Evolutionary conservation across 1,140 invertebrate genomes (phyloP), one percentile per base, ranked within the genome.

Genomic region (Aleiodes sp.): DNA sequence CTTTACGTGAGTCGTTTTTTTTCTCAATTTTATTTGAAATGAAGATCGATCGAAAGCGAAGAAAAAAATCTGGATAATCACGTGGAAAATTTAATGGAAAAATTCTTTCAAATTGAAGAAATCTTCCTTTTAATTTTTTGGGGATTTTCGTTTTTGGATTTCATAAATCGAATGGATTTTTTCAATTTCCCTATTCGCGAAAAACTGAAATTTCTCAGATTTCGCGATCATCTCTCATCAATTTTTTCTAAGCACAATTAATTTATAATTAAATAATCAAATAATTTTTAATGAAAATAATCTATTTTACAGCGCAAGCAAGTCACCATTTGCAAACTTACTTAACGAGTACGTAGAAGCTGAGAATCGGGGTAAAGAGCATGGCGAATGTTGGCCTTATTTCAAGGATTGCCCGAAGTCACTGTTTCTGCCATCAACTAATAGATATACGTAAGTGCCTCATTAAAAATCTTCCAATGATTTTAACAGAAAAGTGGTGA

Each of bases 321-420:
- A 92, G 84, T 95, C 94, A 1, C 93, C 93, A 0, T 94, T 91
- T 76, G 87, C 93, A 0, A 83, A 89, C 43, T 79, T 92, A 0
- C 78, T 95, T 24, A 79, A 88, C 4, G 94, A 95, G 75, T 94
- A 95, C 75, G 92, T 94, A 0, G 88, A 91, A 33, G 94, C 94
- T 0, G 93, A 94, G 83, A 89, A 89, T 16, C 89, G 91, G n/a
- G 94, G 94, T n/a, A 87, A 87, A 69, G 86, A 88, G 2, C 87
- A 88, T 14, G 91, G 92, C n/a, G 93, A 95, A 80, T 95, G 94
- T 80, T 94, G 92, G 90, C 92, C 92, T 2, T 95, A 94, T 75
- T 92, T 92, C 81, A 92, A 93, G 78, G 88, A 90, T 19, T 95
- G 94, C 77, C 91, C 93, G n/a, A 93, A 93, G 80, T 94, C 93